Percentiles rank a stretch among this genome's conserved stretches.
phyloP scores from a whole-genome alignment of 1,140 invertebrate genomes.

The Trichomalopsis sarcophagae region DNA sequence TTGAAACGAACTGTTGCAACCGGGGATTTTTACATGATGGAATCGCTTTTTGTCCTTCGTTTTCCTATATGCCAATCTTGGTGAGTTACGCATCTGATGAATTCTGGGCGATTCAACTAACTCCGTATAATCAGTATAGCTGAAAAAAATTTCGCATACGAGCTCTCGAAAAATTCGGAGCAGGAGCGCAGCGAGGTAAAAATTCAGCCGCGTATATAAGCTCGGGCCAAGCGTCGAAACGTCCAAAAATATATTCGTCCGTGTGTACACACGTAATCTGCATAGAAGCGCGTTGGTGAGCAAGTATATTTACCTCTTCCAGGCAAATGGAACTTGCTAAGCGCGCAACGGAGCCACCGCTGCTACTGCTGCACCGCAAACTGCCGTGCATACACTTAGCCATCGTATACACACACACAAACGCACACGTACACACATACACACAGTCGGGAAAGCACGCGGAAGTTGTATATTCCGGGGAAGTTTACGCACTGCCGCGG shows the following conservation, averaged over 20 bases:
- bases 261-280: neutral
- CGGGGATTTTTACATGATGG: neutral
- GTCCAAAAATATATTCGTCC: neutral
- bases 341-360: neutral
- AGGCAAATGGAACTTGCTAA: conserved; percentile 8
- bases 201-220: neutral
- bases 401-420: neutral
- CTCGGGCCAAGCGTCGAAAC: neutral
- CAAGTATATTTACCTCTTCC: neutral
- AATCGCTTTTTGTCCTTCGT: too few species aligned
- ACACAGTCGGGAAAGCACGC: neutral
- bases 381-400: conserved; percentile 2
- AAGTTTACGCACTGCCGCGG: conserved; percentile 14
- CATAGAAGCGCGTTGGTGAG: neutral
- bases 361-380: neutral
- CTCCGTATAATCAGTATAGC: too few species aligned
- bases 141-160: too few species aligned
- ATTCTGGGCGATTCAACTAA: too few species aligned
- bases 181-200: neutral
- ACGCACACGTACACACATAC: neutral
- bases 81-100: too few species aligned
- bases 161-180: too few species aligned
- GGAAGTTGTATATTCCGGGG: neutral
- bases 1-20: neutral
- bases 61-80: too few species aligned